A percentile compares a stretch with the other conserved stretches of the same genome.
These are phyloP conservation scores for Eleginops maclovinus DNA, from an alignment of 2,113 vertebrate species.

Conservation along the genomic window DNA sequence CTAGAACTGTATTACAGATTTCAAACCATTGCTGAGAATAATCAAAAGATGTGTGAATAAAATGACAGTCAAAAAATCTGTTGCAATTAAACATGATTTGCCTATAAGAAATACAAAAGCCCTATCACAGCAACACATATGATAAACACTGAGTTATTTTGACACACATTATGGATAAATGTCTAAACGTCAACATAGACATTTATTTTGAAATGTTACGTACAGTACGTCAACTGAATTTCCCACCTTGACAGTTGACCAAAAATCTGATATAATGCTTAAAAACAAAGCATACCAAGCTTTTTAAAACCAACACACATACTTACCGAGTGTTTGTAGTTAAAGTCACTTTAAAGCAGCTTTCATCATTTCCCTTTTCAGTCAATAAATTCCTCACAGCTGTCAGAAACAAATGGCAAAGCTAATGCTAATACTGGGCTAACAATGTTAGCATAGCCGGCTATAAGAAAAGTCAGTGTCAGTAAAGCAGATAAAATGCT, in stretches of 20 bases:
- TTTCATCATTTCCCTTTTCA: neutral
- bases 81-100: neutral
- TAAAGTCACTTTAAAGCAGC: too few species aligned
- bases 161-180: neutral
- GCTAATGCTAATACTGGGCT: slow-evolving; percentile 47
- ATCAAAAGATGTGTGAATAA: too few species aligned
- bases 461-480: slow-evolving; percentile 41
- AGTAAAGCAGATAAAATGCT: neutral
- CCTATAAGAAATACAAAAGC: neutral
- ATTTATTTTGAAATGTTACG: slow-evolving; percentile 68
- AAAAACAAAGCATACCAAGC: neutral
- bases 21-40: neutral
- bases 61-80: neutral
- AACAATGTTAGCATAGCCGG: slow-evolving; percentile 70
- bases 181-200: neutral
- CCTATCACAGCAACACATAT: neutral
- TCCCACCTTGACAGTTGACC: slow-evolving; percentile 41
- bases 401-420: slow-evolving; percentile 13
- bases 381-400: slow-evolving; percentile 7
- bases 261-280: slow-evolving; percentile 16
- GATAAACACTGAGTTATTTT: too few species aligned
- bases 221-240: neutral
- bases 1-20: neutral
- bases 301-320: neutral
- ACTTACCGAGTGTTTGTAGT: neutral